Conservation (phyloP, 2,113 vertebrate species). For the Pelecanoides urinatrix region DNA sequence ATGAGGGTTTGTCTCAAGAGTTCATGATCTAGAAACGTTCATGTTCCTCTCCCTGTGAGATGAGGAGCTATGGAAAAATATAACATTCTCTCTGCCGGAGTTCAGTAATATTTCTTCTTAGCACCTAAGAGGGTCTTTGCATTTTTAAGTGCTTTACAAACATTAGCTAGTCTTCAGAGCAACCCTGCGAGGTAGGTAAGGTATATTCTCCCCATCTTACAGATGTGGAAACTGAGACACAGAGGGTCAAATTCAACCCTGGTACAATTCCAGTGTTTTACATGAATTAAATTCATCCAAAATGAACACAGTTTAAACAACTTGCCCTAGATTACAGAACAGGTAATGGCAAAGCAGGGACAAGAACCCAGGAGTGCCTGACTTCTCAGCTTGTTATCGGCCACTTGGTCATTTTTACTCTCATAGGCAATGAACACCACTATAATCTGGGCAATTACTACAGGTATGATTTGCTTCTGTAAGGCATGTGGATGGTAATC, state of each 20-base stretch:
- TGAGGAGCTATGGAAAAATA: neutral
- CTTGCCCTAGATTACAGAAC: slow-evolving; percentile 21
- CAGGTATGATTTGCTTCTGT: slow-evolving; percentile 49
- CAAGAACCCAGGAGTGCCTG: neutral
- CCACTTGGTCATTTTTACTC: slow-evolving; percentile 7
- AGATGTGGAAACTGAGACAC: slow-evolving; percentile 50
- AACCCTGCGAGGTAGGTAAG: slow-evolving; percentile 62
- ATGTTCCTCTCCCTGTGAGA: neutral
- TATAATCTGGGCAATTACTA: slow-evolving; percentile 9
- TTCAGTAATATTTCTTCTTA: slow-evolving; percentile 46
- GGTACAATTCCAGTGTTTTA: slow-evolving; percentile 53
- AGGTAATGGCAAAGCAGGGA: slow-evolving; percentile 11
- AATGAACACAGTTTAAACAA: slow-evolving; percentile 20
- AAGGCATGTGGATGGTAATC: slow-evolving; percentile 67
- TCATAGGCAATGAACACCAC: neutral
- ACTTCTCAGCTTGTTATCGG: slow-evolving; percentile 8
- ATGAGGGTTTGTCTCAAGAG: neutral
- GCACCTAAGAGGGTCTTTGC: slow-evolving; percentile 60
- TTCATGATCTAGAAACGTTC: neutral
- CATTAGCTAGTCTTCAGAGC: slow-evolving; percentile 35
- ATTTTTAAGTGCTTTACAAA: slow-evolving; percentile 66
- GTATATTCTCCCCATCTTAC: slow-evolving; percentile 52
- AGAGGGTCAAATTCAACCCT: slow-evolving; percentile 45
- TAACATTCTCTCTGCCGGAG: neutral
- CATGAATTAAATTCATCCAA: slow-evolving; percentile 19